Conservation (phyloP, 2,888 invertebrate species). For the Pachymerium ferrugineum region DNA sequence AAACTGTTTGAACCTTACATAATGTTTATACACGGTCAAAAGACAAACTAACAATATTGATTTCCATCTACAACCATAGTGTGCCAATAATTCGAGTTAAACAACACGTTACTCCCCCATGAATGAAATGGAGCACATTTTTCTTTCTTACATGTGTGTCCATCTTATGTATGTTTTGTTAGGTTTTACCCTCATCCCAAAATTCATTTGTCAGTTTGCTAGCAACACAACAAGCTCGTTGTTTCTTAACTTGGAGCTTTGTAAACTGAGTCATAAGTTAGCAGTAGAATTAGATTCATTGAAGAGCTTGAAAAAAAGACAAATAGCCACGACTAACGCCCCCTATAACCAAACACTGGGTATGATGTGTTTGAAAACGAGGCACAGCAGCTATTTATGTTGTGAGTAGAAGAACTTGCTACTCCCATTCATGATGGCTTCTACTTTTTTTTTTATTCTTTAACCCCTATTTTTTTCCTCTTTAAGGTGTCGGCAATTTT, state of each 20-base stretch:
- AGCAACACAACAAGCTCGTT: background rate
- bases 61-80: no score
- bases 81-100: no score
- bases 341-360: background rate
- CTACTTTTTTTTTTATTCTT: background rate
- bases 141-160: background rate
- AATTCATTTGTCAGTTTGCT: constrained; percentile 1
- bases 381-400: background rate
- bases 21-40: no score
- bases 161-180: background rate
- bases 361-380: background rate
- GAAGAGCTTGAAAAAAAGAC: constrained; percentile 5
- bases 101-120: no score
- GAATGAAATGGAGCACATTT: background rate
- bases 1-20: no score
- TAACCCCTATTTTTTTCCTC: no score
- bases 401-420: background rate
- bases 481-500: background rate
- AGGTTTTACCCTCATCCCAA: background rate
- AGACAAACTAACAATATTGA: no score
- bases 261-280: constrained; percentile 16
- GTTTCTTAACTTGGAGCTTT: constrained; percentile 3
- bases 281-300: constrained; percentile 11
- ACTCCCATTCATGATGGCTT: background rate
- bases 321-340: background rate